Conservation (phyloP, 2,888 invertebrate genomes). For the Leptopilina drosophilae region DNA sequence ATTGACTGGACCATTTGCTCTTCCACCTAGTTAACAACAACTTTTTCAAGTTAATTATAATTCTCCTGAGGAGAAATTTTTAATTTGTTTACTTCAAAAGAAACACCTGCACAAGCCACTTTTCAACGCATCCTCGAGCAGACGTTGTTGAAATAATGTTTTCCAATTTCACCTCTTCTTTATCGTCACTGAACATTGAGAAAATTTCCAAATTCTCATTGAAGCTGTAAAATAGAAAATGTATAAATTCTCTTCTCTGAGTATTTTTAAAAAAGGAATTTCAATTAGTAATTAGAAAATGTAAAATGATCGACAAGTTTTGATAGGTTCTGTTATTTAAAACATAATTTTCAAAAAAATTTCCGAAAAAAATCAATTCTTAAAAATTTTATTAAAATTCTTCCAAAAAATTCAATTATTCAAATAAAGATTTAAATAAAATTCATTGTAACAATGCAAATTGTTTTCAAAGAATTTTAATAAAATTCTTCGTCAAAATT, state of each 20-base stretch:
- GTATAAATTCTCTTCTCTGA: slow-evolving; percentile 14
- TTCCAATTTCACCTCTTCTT: slow-evolving; percentile 84
- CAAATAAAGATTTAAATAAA: too few relatives aligned
- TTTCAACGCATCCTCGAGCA: slow-evolving; percentile 90
- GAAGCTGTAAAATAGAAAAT: slow-evolving; percentile 76
- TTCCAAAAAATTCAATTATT: too few relatives aligned
- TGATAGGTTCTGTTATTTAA: too few relatives aligned
- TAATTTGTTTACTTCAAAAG: not conserved
- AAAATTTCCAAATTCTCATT: slow-evolving; percentile 85
- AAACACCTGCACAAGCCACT: slow-evolving; percentile 85
- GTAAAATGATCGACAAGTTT: too few relatives aligned
- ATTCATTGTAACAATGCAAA: too few relatives aligned
- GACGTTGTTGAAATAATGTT: slow-evolving; percentile 83
- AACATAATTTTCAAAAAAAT: too few relatives aligned
- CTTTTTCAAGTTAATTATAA: not conserved
- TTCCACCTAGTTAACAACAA: slow-evolving; percentile 81
- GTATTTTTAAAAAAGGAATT: not conserved
- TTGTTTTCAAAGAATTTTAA: too few relatives aligned
- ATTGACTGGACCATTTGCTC: slow-evolving; percentile 88
- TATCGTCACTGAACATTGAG: slow-evolving; percentile 87
- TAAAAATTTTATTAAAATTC: too few relatives aligned
- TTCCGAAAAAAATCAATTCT: too few relatives aligned
- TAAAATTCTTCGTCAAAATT: too few relatives aligned
- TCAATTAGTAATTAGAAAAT: too few relatives aligned
- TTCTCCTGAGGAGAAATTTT: too few relatives aligned